Evolutionary conservation across 2,113 vertebrate genomes (phyloP), one percentile per base, ranked within the genome.

Genomic region (Xyrauchen texanus): DNA sequence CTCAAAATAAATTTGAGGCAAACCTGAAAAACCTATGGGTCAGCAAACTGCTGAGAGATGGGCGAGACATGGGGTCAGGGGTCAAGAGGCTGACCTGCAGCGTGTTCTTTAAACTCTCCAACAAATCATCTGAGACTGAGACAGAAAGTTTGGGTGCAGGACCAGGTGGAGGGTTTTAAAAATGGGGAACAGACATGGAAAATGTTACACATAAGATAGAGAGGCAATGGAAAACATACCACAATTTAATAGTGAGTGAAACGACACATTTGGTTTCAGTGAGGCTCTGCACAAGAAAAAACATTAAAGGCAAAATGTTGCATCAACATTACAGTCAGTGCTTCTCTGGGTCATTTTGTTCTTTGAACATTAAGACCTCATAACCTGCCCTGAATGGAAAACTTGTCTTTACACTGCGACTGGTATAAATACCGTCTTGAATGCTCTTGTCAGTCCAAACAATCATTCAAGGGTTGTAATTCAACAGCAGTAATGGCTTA

Each of bases 21-120:
- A 84, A 99, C 98, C 96, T 96, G 92, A 99, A 99, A 88, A 97
- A 97, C 61, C 94, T 91, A 0, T 98, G 97, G 80, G 91, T 93
- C 65, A 98, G 77, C 65, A 99, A 89, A 75, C 88, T 93, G 84
- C 93, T 92, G 80, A 99, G 92, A 0, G 93, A 85, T 0, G 93
- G 93, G 63, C 98, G 94, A 68, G 88, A 88, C 21, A 88, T 78
- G 0, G 95, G 95, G 79, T 93, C 91, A 65, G 96, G 91, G 82
- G 92, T 94, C 86, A 98, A 90, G 85, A 95, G 82, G 4, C 93
- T 85, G 4, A 89, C 80, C 87, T 90, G 93, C 88, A 98, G 88
- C 70, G 94, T 96, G 86, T 91, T 92, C 78, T 91, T 94, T 85
- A 99, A 93, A 81, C 92, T 91, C 77, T 90, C 89, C 3, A 76